Conservation (phyloP, 2,113 vertebrate genomes). For the Poeciliopsis prolifica region DNA sequence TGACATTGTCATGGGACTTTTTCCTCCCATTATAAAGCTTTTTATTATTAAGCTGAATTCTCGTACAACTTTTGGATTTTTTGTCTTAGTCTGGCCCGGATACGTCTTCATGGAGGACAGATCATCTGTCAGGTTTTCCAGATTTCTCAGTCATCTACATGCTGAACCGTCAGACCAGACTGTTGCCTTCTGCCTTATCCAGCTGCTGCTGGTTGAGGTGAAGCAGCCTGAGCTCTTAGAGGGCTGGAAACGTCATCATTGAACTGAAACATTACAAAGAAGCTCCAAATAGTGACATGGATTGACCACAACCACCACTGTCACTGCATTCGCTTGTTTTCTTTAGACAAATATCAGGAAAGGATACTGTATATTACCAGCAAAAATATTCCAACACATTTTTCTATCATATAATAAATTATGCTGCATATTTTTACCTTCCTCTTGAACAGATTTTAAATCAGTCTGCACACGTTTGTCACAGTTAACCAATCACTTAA, state of each 20-base stretch:
- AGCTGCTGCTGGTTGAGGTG: background rate
- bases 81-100: too few relatives aligned
- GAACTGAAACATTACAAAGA: background rate
- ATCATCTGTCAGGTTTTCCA: background rate
- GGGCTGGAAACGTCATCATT: background rate
- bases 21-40: too few relatives aligned
- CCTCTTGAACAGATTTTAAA: background rate
- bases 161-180: too few relatives aligned
- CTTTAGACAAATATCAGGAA: too few relatives aligned
- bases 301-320: background rate
- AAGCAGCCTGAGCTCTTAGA: background rate
- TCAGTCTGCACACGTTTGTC: background rate
- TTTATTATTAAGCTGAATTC: too few relatives aligned
- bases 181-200: too few relatives aligned
- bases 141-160: background rate
- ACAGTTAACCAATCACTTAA: too few relatives aligned
- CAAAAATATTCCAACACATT: background rate
- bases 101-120: background rate
- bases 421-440: background rate
- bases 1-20: too few relatives aligned
- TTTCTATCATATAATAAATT: background rate
- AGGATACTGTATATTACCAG: background rate
- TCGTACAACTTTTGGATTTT: too few relatives aligned
- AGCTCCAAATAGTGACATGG: background rate
- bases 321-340: background rate